These are phyloP conservation scores for Etheostoma cragini DNA, from an alignment of 2,113 vertebrate genomes.

Conservation along the genomic window DNA sequence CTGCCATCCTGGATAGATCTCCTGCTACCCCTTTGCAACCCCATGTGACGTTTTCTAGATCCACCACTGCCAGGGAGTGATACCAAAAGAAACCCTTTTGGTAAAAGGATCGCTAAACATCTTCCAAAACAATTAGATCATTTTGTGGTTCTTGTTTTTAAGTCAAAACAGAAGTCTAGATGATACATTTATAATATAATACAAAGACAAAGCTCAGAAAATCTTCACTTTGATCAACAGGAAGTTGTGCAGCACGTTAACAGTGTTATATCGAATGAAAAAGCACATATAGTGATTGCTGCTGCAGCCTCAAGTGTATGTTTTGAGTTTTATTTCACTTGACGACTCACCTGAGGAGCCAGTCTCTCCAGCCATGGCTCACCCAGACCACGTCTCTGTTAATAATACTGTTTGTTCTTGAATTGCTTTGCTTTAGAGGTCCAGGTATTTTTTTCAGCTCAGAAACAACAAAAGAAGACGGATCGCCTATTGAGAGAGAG, in stretches of 20 bases:
- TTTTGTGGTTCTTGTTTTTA: no score
- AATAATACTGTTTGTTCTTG: slow-evolving; percentile 6
- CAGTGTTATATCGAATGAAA: background rate
- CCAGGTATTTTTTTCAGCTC: background rate
- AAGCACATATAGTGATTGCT: background rate
- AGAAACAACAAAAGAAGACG: background rate
- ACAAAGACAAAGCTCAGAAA: no score
- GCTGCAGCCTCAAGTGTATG: background rate
- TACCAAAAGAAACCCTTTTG: no score
- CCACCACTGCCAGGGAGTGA: background rate
- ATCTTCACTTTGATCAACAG: no score
- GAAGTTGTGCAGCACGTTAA: no score
- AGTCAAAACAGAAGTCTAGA: no score
- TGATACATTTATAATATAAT: no score
- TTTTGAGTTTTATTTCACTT: background rate
- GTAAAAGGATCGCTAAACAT: no score
- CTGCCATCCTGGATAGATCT: no score
- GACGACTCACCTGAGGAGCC: background rate
- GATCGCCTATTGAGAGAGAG: background rate
- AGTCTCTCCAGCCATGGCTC: background rate
- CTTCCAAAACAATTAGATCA: no score
- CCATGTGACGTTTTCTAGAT: no score
- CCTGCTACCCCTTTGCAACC: no score
- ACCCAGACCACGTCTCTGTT: slow-evolving; percentile 2
- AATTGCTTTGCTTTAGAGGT: background rate